Conservation (phyloP, 2,113 vertebrate species). For the Theropithecus gelada region DNA sequence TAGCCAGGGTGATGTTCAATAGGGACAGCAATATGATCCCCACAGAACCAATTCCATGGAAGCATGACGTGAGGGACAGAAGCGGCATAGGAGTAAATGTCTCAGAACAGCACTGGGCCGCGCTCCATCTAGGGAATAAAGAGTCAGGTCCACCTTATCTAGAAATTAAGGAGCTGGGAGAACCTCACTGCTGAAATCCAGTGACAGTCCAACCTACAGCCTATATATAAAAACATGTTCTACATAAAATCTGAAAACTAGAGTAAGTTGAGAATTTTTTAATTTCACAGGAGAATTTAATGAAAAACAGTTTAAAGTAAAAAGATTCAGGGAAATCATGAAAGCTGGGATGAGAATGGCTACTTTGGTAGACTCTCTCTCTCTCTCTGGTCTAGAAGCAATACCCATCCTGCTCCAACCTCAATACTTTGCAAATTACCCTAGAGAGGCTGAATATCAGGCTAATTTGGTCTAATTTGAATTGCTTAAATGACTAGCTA, state of each 20-base stretch:
- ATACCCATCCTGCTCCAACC: no score
- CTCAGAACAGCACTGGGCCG: background rate
- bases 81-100: fast-evolving
- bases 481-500: slow-evolving; percentile 14
- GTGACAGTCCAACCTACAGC: background rate
- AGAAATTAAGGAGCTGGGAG: background rate
- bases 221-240: background rate
- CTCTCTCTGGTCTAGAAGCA: background rate
- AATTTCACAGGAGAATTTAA: background rate
- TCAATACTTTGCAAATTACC: background rate
- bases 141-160: background rate
- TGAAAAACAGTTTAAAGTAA: background rate
- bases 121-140: background rate
- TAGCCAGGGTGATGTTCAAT: background rate
- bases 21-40: background rate
- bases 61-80: background rate
- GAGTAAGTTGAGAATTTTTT: background rate
- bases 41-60: background rate
- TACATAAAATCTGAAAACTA: background rate
- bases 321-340: background rate
- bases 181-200: background rate
- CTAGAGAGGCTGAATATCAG: background rate
- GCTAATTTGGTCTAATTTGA: background rate
- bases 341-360: background rate
- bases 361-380: background rate